Base-by-base conservation (phyloP, 2,113 vertebrate genomes). In the Poeciliopsis occidentalis region DNA sequence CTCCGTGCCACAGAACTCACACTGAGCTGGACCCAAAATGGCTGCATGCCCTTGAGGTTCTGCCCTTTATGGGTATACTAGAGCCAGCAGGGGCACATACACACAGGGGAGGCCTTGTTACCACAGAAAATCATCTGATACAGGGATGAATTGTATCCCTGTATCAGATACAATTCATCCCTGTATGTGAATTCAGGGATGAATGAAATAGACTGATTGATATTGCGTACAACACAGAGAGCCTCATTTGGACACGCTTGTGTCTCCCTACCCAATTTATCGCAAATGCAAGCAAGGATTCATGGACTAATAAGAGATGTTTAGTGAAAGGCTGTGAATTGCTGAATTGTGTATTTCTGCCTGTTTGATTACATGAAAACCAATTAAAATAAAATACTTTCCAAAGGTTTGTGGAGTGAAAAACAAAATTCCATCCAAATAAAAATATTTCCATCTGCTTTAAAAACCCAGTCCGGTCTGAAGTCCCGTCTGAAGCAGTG, bases 261-360 rank as follows among this genome's bases (percentile, higher is more conserved):
- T 93, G 90, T 94, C 87, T 88, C 92, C 85, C 85, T 92, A 90
- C 87, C 89, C 89, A 88, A 86, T 90, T 92, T 84, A 94, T 91
- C 88, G 82, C 88, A 90, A 93, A 89, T 92, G 80, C 90, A 92
- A 89, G 78, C 72, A 86, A 75, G 87, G 85, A 92, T 92, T 90
- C 85, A 87, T 88, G 93, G 94, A 95, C 93, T 95, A 94, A 95
- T 94, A 94, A 93, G 86, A 95, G 90, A 94, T 88, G 76, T 92
- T 94, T 94, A n/a, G n/a, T n/a, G n/a, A n/a, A n/a, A n/a, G n/a
- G n/a, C 15, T 17, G 15, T 51, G 19, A 51, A 51, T 2, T 1
- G 3, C 13, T 15, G 13, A 22, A 57, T 57, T 22, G 37, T 61
- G 67, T 54, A 11, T 74, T 71, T 76, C 10, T 81, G 75, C 32